phyloP scores from a whole-genome alignment of 2,888 invertebrate species.

The Encarsia formosa region DNA sequence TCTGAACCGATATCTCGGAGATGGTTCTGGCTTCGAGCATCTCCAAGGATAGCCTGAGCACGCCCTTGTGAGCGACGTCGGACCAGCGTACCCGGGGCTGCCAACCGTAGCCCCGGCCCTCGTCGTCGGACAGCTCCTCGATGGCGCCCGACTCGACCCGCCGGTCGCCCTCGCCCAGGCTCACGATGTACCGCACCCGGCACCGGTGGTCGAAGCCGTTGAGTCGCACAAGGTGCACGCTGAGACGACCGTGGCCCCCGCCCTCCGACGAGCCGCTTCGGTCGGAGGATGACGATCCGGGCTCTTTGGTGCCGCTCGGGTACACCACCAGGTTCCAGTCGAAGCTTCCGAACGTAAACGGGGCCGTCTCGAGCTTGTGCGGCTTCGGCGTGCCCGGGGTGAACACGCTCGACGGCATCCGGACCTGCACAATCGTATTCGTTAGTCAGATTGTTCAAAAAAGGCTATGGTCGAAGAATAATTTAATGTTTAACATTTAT shows the following conservation, averaged over 20 bases:
- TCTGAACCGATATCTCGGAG: constrained; percentile 57
- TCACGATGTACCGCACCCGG: constrained; percentile 67
- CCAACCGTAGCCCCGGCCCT: constrained; percentile 69
- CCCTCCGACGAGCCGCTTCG: not conserved
- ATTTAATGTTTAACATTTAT: too few species aligned
- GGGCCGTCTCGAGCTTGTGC: constrained; percentile 60
- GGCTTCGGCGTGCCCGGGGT: constrained; percentile 42
- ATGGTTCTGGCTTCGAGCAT: constrained; percentile 70
- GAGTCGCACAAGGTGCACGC: constrained; percentile 64
- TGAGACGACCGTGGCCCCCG: constrained; percentile 41
- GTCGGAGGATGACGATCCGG: too few species aligned
- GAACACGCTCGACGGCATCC: constrained; percentile 44
- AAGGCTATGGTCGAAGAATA: not conserved
- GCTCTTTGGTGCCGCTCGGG: constrained; percentile 59
- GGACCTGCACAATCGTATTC: too few species aligned
- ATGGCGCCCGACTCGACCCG: constrained; percentile 66
- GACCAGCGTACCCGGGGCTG: constrained; percentile 61
- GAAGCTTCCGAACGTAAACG: constrained; percentile 75
- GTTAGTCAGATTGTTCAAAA: not conserved
- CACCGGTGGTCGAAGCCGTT: constrained; percentile 81
- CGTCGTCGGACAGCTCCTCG: constrained; percentile 67
- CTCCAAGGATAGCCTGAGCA: constrained; percentile 67
- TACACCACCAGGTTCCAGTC: constrained; percentile 74
- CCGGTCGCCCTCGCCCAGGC: constrained; percentile 66
- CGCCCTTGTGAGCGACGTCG: constrained; percentile 59